Percentiles rank a stretch among this genome's conserved stretches.
Evolutionary conservation across 2,113 vertebrate genomes (phyloP).

Genomic region (Tympanuchus pallidicinctus): DNA sequence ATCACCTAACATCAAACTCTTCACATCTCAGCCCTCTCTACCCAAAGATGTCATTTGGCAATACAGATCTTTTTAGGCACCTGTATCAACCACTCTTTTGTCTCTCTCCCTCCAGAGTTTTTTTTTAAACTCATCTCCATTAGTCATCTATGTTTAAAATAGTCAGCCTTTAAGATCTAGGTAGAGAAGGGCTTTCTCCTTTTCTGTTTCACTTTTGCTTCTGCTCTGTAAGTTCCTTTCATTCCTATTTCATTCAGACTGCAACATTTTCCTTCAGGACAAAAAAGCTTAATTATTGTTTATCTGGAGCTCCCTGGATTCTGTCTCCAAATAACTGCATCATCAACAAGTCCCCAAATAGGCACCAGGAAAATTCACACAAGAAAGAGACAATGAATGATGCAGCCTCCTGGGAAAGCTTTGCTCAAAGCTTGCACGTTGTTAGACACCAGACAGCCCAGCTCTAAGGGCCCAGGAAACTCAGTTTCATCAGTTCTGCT

Average conservation of each 20-base stretch:
- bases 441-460: not conserved
- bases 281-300: not conserved
- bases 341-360: not conserved
- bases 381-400: not conserved
- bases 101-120: not conserved
- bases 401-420: not conserved
- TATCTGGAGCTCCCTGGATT: not conserved
- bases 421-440: accelerated
- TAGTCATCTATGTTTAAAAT: not conserved
- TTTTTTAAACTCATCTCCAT: not conserved
- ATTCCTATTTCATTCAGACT: not conserved
- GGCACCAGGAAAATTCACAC: not conserved
- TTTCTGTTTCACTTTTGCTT: not conserved
- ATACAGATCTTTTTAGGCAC: accelerated
- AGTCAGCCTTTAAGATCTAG: not conserved
- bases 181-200: not conserved
- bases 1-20: not conserved
- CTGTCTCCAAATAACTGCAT: not conserved
- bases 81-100: not conserved
- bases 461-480: not conserved
- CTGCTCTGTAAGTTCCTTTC: not conserved
- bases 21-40: not conserved
- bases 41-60: not conserved
- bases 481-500: not conserved
- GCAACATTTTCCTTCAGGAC: not conserved